Evolutionary conservation across 1,140 invertebrate genomes (phyloP), one percentile per base, ranked within the genome.

Genomic region (Dendroctonus ponderosae): DNA sequence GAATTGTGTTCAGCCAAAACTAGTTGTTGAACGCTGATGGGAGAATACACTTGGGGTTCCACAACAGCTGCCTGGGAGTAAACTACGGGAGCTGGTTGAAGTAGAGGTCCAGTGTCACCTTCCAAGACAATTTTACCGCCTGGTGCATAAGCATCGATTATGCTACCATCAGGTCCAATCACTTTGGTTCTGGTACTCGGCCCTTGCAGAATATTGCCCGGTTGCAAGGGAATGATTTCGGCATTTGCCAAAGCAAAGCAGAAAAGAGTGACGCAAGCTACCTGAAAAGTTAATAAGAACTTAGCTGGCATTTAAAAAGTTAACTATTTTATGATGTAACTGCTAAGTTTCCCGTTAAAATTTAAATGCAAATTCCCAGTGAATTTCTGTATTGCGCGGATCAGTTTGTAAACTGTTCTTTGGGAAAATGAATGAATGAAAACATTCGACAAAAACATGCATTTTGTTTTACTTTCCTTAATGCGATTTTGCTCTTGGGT

Each of bases 101-200:
- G 26, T 26, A 26, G 26, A 26, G 71, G 54, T 51, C 62, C 68
- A 26, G 70, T 37, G 44, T 65, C 12, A 26, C 71, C 66, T 53
- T 71, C 69, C 12, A 67, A 54, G 38, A 72, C 39, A 41, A 74
- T 66, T 46, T 54, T 26, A 26, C 72, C 72, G 39, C 72, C 72
- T 53, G 67, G 68, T 15, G 62, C 61, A 38, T 65, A 70, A 15
- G 71, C 48, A 42, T 59, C 62, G 59, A 74, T 74, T 8, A 66
- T 66, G 51, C 72, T 74, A 50, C 72, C 72, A 39, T 74, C 72
- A 5, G 67, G 67, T n/a, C 72, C 72, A 42, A 72, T 57, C 9
- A 74, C 53, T 6, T 66, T 72, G 41, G 72, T 56, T 58, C 57
- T 71, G 46, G 54, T 61, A 54, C 72, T 72, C 6, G 72, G 72